Conservation (phyloP, 2,797 vertebrate species). For the Parotocinclus haroldoi region DNA sequence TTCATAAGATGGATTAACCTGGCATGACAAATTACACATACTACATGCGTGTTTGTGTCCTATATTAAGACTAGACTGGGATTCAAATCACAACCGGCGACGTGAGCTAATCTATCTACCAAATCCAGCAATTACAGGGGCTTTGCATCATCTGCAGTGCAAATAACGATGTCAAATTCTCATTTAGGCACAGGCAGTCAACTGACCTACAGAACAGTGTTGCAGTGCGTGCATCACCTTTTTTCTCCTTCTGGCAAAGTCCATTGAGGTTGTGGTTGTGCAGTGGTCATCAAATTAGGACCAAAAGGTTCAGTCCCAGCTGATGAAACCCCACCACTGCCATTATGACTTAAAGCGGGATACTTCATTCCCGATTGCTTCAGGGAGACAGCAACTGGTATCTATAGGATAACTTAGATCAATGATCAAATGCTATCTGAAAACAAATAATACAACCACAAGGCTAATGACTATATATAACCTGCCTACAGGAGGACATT, state of each 20-base stretch:
- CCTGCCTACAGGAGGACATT: constrained; percentile 2
- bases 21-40: constrained; percentile 1
- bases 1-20: background rate
- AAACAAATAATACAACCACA: constrained; percentile 34
- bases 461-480: constrained; percentile 36
- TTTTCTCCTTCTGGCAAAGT: constrained; percentile 35
- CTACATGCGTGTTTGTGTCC: constrained; percentile 3
- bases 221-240: background rate
- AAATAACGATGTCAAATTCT: constrained; percentile 5
- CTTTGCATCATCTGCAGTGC: constrained; percentile 8
- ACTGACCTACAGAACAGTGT: constrained; percentile 26
- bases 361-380: constrained; percentile 27
- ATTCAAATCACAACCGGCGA: constrained; percentile 4
- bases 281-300: constrained; percentile 32
- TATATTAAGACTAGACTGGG: constrained; percentile 1
- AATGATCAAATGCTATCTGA: constrained; percentile 15
- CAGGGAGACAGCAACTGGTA: constrained; percentile 30
- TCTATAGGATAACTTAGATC: constrained; percentile 28
- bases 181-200: constrained; percentile 7
- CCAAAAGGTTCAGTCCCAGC: constrained; percentile 29
- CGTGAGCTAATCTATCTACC: constrained; percentile 5
- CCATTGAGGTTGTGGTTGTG: constrained; percentile 19
- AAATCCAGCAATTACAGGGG: constrained; percentile 3
- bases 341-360: constrained; percentile 15
- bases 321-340: constrained; percentile 13